Evolutionary conservation across 1,140 invertebrate genomes (phyloP).

Genomic region (Hesperophylax magnus): DNA sequence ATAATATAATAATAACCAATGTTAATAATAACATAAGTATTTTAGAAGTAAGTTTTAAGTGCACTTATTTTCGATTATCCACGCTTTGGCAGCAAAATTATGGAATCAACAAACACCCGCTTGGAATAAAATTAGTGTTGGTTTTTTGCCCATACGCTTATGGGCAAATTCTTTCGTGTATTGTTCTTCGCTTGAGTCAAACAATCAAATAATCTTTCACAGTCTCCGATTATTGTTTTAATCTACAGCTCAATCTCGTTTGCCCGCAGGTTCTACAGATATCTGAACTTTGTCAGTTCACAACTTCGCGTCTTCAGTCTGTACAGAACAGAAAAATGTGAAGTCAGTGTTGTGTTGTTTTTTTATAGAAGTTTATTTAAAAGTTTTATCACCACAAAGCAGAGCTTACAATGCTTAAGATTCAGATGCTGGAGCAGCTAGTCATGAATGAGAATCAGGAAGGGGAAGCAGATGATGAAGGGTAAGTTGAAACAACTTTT

Average conservation of each 20-base stretch:
- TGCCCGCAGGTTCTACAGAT: conserved; percentile 21
- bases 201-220: background rate
- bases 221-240: background rate
- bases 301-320: background rate
- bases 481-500: conserved; percentile 34
- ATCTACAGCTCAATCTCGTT: conserved; percentile 9
- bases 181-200: conserved; percentile 18
- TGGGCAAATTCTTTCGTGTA: too few relatives aligned
- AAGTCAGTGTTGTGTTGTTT: background rate
- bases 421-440: conserved; percentile 65
- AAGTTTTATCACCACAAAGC: conserved; percentile 61
- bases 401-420: conserved; percentile 61
- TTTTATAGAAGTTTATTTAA: background rate
- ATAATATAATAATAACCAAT: too few relatives aligned
- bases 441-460: conserved; percentile 62
- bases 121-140: too few relatives aligned
- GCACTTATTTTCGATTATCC: too few relatives aligned
- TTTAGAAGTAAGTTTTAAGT: too few relatives aligned
- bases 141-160: too few relatives aligned
- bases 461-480: conserved; percentile 29
- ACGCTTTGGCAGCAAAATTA: too few relatives aligned
- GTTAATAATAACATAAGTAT: too few relatives aligned
- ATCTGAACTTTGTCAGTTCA: background rate
- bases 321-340: conserved; percentile 18
- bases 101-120: too few relatives aligned